Evolutionary conservation across 2,797 vertebrate species (phyloP).

Genomic region (Muscicapa striata): DNA sequence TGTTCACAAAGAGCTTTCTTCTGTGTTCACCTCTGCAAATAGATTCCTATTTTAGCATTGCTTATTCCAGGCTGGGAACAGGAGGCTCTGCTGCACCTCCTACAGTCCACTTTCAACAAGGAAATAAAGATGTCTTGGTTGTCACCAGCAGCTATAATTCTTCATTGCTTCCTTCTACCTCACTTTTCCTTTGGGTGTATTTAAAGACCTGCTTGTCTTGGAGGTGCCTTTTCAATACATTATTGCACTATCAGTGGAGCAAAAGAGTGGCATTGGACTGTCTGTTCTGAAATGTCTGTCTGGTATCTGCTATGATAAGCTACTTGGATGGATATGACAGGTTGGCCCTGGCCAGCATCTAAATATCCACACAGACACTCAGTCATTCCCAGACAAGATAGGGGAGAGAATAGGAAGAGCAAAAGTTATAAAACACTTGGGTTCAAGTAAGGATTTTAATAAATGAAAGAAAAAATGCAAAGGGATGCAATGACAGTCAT

Average conservation of each 20-base stretch:
- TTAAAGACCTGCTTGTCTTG: not conserved
- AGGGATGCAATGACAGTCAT: not conserved
- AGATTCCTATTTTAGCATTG: not conserved
- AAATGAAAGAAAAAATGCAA: not conserved
- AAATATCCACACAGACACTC: not conserved
- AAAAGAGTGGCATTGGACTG: not conserved
- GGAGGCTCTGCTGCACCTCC: not conserved
- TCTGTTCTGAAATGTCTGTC: not conserved
- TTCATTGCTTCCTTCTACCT: not conserved
- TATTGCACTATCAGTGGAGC: not conserved
- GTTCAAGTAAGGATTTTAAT: not conserved
- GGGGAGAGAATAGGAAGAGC: not conserved
- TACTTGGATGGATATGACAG: not conserved
- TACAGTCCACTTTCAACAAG: not conserved
- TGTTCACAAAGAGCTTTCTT: not conserved
- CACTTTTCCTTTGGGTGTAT: not conserved
- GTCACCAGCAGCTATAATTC: not conserved
- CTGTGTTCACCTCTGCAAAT: not conserved
- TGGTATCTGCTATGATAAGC: not conserved
- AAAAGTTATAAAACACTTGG: not conserved
- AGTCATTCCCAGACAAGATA: not conserved
- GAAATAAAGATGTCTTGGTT: not conserved
- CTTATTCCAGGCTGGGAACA: not conserved
- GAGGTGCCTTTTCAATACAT: not conserved
- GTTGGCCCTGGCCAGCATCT: not conserved